phyloP scores from a whole-genome alignment of 1,140 invertebrate genomes.

The Dysdera silvatica region DNA sequence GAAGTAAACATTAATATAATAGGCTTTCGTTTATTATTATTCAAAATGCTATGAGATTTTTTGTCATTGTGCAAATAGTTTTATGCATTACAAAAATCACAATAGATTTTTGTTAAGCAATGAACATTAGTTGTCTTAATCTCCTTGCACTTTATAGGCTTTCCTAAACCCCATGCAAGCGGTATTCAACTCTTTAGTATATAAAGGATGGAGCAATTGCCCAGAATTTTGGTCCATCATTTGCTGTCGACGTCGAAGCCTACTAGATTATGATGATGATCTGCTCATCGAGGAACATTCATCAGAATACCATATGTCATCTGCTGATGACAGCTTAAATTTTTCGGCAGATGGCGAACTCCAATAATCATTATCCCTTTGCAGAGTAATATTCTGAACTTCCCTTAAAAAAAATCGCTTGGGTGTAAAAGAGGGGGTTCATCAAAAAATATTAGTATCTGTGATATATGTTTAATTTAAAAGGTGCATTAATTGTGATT shows the following conservation, averaged over 20 bases:
- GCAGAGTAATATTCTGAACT: too few species aligned
- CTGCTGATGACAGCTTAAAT: too few species aligned
- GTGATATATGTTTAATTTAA: too few species aligned
- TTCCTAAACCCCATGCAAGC: constrained; percentile 72
- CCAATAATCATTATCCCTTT: too few species aligned
- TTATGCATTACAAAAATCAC: not conserved
- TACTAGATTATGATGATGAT: constrained; percentile 5
- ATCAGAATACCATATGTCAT: constrained; percentile 6
- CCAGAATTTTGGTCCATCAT: not conserved
- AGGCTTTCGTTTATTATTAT: not conserved
- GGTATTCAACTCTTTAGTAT: constrained; percentile 66
- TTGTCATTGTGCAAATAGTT: not conserved
- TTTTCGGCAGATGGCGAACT: too few species aligned
- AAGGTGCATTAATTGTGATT: too few species aligned
- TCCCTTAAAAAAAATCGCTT: too few species aligned
- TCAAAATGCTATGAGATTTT: not conserved
- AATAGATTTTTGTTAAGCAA: not conserved
- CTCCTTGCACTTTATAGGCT: constrained; percentile 51
- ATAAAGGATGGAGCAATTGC: constrained; percentile 48
- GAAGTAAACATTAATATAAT: not conserved
- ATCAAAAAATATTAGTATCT: too few species aligned
- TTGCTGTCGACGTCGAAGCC: constrained; percentile 5
- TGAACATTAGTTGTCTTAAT: not conserved
- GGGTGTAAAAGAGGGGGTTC: too few species aligned
- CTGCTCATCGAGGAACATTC: constrained; percentile 4